phyloP scores from a whole-genome alignment of 2,797 vertebrate genomes.

The Champsocephalus esox region DNA sequence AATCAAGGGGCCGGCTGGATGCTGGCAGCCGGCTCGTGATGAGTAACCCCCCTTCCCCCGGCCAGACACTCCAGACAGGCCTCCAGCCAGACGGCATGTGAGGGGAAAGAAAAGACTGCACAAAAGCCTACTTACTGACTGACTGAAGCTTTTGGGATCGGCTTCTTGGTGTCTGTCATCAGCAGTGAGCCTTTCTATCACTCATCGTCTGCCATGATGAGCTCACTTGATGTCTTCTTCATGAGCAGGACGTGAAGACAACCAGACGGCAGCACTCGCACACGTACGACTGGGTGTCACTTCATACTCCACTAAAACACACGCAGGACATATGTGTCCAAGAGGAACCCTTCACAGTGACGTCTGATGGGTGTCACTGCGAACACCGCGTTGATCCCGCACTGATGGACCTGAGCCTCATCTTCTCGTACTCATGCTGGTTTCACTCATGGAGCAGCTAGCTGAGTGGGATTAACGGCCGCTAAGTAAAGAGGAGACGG shows the following conservation, averaged over 20 bases:
- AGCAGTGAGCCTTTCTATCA: conserved; percentile 70
- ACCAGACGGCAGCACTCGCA: conserved; percentile 41
- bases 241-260: conserved; percentile 50
- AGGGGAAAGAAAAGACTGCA: conserved; percentile 38
- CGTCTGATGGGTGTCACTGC: conserved; percentile 9
- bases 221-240: conserved; percentile 75
- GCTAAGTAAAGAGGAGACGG: conserved; percentile 39
- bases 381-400: conserved; percentile 32
- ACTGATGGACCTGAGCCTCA: conserved; percentile 45
- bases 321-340: conserved; percentile 24
- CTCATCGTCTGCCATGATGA: conserved; percentile 74
- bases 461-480: conserved; percentile 76
- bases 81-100: conserved; percentile 55
- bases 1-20: conserved; percentile 60
- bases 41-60: conserved; percentile 64
- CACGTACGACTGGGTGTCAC: conserved; percentile 43
- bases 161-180: conserved; percentile 74
- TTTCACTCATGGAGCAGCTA: conserved; percentile 58
- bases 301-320: conserved; percentile 23
- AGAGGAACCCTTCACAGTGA: conserved; percentile 18
- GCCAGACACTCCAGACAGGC: conserved; percentile 70
- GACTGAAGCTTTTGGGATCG: conserved; percentile 60
- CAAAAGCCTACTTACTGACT: conserved; percentile 71
- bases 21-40: conserved; percentile 62
- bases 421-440: conserved; percentile 54